Conservation (phyloP, 2,888 invertebrate genomes). For the Mesodorylaimus sp. region DNA sequence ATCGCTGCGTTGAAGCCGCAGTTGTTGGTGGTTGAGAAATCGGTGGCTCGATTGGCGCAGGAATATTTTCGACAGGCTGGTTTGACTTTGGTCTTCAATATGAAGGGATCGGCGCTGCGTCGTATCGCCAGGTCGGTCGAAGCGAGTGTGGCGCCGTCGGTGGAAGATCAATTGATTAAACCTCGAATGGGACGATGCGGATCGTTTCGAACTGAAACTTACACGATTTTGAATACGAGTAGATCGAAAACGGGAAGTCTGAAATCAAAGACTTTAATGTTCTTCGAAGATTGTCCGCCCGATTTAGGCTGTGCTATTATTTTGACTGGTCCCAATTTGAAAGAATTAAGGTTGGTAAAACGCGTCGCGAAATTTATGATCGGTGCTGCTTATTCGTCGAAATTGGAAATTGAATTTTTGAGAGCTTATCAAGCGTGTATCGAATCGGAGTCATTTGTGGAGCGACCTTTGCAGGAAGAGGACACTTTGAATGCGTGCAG, state of each 20-base stretch:
- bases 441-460: too few relatives aligned
- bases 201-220: slow-evolving; percentile 14
- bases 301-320: slow-evolving; percentile 69
- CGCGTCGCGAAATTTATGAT: slow-evolving; percentile 60
- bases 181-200: slow-evolving; percentile 47
- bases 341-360: slow-evolving; percentile 43
- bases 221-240: neutral
- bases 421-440: too few relatives aligned
- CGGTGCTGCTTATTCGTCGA: slow-evolving; percentile 70
- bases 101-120: slow-evolving; percentile 60
- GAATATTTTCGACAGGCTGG: slow-evolving; percentile 53
- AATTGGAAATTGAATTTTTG: slow-evolving; percentile 70
- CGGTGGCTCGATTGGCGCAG: slow-evolving; percentile 61
- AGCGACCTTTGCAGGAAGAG: too few relatives aligned
- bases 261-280: slow-evolving; percentile 62
- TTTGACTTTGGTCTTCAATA: slow-evolving; percentile 69
- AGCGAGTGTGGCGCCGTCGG: slow-evolving; percentile 63
- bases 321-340: slow-evolving; percentile 51
- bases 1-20: slow-evolving; percentile 64
- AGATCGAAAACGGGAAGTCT: slow-evolving; percentile 19
- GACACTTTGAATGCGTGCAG: too few relatives aligned
- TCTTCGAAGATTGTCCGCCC: slow-evolving; percentile 70
- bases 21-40: slow-evolving; percentile 70
- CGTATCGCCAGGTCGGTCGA: slow-evolving; percentile 56
- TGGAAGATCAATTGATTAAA: slow-evolving; percentile 55